Percentiles rank a stretch among this genome's conserved stretches.
phyloP scores from a whole-genome alignment of 1,140 invertebrate species.

The Psilanteris sp. region DNA sequence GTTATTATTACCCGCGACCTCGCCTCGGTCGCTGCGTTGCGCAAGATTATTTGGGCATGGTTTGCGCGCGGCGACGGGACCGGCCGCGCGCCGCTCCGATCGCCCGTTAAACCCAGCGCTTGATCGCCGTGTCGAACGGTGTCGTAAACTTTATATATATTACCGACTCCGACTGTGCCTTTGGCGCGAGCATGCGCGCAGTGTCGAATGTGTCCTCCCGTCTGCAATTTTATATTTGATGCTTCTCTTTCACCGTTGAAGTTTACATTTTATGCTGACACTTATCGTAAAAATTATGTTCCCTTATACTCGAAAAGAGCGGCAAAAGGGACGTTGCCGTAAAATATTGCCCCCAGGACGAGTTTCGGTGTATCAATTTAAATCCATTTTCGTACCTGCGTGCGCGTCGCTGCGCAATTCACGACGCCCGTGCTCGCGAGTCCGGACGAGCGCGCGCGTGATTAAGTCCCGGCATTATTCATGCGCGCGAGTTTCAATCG shows the following conservation, averaged over 20 bases:
- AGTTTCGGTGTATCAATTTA: constrained; percentile 44
- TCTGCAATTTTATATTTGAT: constrained; percentile 59
- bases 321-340: constrained; percentile 36
- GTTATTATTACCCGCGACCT: too few species aligned
- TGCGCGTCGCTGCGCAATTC: neutral
- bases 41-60: constrained; percentile 43
- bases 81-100: constrained; percentile 43
- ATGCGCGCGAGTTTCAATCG: neutral
- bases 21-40: constrained; percentile 13
- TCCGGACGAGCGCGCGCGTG: neutral
- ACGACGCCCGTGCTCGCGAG: neutral
- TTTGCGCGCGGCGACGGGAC: constrained; percentile 45
- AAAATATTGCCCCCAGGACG: constrained; percentile 33
- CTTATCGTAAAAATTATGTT: constrained; percentile 57
- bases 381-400: constrained; percentile 17
- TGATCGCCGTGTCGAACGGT: constrained; percentile 67
- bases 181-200: constrained; percentile 45
- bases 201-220: constrained; percentile 41
- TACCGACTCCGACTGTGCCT: constrained; percentile 57
- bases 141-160: constrained; percentile 66
- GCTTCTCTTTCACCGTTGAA: constrained; percentile 57
- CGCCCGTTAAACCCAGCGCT: constrained; percentile 64
- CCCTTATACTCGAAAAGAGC: constrained; percentile 41
- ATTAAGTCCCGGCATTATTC: constrained; percentile 10
- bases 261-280: constrained; percentile 57